These are phyloP conservation scores for Drosophila sp. DNA, from an alignment of 1,140 invertebrate species.

Conservation along the genomic window DNA sequence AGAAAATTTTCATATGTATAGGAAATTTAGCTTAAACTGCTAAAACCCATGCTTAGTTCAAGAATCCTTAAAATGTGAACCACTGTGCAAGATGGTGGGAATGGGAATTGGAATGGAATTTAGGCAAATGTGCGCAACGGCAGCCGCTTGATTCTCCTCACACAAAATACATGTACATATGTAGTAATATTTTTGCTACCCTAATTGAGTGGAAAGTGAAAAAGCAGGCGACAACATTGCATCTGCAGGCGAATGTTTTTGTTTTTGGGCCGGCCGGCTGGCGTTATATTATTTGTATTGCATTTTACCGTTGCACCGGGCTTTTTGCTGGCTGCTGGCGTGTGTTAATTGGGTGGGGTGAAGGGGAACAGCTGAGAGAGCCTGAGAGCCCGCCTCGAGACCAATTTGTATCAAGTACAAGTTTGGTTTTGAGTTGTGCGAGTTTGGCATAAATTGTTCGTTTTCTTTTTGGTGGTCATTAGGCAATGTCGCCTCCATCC, in stretches of 20 bases:
- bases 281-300: conserved; percentile 75
- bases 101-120: conserved; percentile 25
- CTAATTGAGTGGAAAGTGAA: conserved; percentile 73
- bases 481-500: conserved; percentile 24
- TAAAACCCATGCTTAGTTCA: too few species aligned
- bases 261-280: conserved; percentile 50
- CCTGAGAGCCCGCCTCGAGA: not conserved
- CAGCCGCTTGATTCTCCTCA: conserved; percentile 41
- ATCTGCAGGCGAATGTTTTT: conserved; percentile 53
- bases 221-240: conserved; percentile 30
- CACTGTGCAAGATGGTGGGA: conserved; percentile 8
- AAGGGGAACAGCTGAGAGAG: conserved; percentile 46
- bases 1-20: too few species aligned
- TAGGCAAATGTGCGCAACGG: conserved; percentile 75
- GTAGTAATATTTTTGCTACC: conserved; percentile 66
- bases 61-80: too few species aligned
- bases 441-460: not conserved
- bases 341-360: conserved; percentile 57
- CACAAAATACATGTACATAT: conserved; percentile 16
- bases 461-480: conserved; percentile 48
- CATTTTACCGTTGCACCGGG: conserved; percentile 74
- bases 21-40: too few species aligned
- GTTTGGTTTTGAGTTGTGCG: not conserved
- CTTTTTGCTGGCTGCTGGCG: conserved; percentile 51
- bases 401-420: conserved; percentile 13